Evolutionary conservation across 2,797 vertebrate genomes (phyloP).

Genomic region (Esox lucius): DNA sequence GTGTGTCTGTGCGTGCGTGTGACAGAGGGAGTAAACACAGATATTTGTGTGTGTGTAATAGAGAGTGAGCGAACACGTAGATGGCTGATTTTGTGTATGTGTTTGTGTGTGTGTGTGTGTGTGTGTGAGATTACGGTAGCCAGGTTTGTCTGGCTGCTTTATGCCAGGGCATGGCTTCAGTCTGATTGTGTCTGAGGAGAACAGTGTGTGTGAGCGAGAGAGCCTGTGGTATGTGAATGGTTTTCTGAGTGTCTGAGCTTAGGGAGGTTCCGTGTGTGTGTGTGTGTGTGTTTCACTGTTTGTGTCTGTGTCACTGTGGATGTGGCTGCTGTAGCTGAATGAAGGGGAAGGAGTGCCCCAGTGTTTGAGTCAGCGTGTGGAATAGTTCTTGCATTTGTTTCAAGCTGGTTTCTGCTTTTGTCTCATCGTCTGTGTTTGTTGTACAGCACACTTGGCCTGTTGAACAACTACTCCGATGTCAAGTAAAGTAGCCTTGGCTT

Average conservation of each 20-base stretch:
- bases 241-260: slow-evolving; percentile 20
- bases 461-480: not conserved
- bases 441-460: not conserved
- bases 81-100: not conserved
- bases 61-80: slow-evolving; percentile 11
- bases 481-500: not conserved
- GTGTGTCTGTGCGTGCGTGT: not conserved
- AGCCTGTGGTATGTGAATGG: slow-evolving; percentile 20
- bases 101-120: slow-evolving; percentile 3
- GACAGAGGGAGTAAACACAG: slow-evolving; percentile 5
- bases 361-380: slow-evolving; percentile 18
- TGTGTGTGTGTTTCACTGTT: slow-evolving; percentile 22
- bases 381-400: not conserved
- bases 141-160: slow-evolving; percentile 31
- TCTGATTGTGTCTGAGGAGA: slow-evolving; percentile 26
- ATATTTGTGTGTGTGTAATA: not conserved
- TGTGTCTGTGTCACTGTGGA: slow-evolving; percentile 6
- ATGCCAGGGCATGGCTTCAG: slow-evolving; percentile 41
- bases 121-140: slow-evolving; percentile 28
- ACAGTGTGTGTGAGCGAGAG: slow-evolving; percentile 23
- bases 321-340: slow-evolving; percentile 22
- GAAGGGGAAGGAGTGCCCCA: not conserved
- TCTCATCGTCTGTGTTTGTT: not conserved
- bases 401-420: not conserved
- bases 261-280: slow-evolving; percentile 22